These are phyloP conservation scores for Hirundichthys speculiger DNA, from an alignment of 2,113 vertebrate species.

Conservation along the genomic window DNA sequence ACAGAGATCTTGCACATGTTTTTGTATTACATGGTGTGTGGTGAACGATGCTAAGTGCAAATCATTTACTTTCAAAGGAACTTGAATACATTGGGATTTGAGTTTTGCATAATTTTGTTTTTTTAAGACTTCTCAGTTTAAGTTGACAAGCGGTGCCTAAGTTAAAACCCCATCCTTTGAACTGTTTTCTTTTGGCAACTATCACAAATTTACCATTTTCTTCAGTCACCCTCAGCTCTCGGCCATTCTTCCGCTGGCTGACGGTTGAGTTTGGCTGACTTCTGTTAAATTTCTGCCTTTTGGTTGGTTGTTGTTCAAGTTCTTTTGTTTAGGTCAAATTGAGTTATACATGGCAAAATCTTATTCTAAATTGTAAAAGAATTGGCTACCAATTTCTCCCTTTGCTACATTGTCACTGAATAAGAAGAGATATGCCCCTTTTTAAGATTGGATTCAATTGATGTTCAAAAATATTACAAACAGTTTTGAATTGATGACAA, in stretches of 20 bases:
- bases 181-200: constrained; percentile 21
- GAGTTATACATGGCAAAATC: constrained; percentile 67
- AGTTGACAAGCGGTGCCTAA: constrained; percentile 60
- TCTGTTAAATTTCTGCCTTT: constrained; percentile 12
- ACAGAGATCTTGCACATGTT: constrained; percentile 84
- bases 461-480: constrained; percentile 19
- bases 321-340: constrained; percentile 36
- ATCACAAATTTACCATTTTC: constrained; percentile 16
- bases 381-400: constrained; percentile 82
- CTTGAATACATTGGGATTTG: constrained; percentile 63
- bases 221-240: constrained; percentile 33
- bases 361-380: constrained; percentile 62
- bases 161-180: constrained; percentile 53
- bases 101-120: constrained; percentile 42
- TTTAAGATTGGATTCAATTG: constrained; percentile 64
- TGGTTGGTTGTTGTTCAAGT: constrained; percentile 20
- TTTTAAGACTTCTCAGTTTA: constrained; percentile 27
- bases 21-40: constrained; percentile 82
- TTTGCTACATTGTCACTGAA: constrained; percentile 60
- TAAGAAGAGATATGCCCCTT: constrained; percentile 49
- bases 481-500: constrained; percentile 61
- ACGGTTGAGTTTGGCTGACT: constrained; percentile 37
- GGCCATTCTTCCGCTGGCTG: constrained; percentile 76
- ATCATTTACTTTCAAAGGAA: constrained; percentile 58
- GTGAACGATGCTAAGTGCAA: constrained; percentile 73